Evolutionary conservation across 2,888 invertebrate genomes (phyloP), one percentile per base, ranked within the genome.

Genomic region (Noctua janthina): DNA sequence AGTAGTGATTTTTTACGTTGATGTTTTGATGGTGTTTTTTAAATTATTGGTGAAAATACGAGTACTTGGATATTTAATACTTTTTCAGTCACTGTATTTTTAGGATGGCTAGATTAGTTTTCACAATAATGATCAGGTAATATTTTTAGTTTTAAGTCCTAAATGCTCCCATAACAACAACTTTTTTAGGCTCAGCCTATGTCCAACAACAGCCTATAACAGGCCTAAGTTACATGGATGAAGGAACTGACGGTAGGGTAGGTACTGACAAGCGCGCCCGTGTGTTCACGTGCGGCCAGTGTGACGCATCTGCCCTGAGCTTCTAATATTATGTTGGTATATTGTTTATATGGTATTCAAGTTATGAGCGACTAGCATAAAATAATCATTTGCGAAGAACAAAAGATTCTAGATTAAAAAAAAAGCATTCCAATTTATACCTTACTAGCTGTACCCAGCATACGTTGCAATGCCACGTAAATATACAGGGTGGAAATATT

Each of bases 251-350:
- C 35, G 59, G n/a, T 64, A 66, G 79, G 83, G 78, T 81, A 71
- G 82, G 68, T 81, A 74, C 80, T 75, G 79, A 77, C 29, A 70
- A 66, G 66, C 64, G 70, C 87, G 20, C 13, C 68, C 80, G 56
- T 82, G 80, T 84, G 85, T 88, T 73, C 83, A 78, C 78, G 70
- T 72, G 82, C 75, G 85, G 69, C 75, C 75, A 74, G 75, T 76
- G 79, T 79, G 75, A 76, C 88, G 75, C 88, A 87, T 80, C 75
- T 86, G 79, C 76, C 64, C 80, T 79, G 76, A 54, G 75, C 76
- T 80, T 54, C 79, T 80, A 79, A 80, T 84, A 89, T 84, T 81
- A 84, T 83, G 83, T 77, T 79, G 59, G 49, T 85, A 43, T 79
- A 71, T 79, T 87, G 73, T 76, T 71, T 67, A 70, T 68, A 64